Conservation (phyloP, 2,797 vertebrate species). For the Huso huso region DNA sequence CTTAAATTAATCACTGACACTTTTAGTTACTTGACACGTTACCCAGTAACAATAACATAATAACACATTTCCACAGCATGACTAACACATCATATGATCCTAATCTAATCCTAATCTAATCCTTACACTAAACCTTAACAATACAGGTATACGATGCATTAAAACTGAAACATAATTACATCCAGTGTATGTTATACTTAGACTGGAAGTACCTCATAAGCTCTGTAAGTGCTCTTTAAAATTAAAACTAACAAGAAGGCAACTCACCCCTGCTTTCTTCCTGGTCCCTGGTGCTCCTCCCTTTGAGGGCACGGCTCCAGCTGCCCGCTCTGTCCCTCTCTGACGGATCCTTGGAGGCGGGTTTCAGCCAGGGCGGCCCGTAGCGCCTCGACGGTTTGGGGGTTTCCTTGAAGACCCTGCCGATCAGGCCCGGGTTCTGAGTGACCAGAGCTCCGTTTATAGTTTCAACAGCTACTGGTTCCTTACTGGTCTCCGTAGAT, state of each 20-base stretch:
- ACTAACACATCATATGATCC: too few relatives aligned
- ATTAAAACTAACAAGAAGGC: neutral
- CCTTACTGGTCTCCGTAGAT: constrained; percentile 36
- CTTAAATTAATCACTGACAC: too few relatives aligned
- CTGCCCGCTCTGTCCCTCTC: constrained; percentile 47
- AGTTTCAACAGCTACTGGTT: constrained; percentile 33
- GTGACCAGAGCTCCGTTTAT: constrained; percentile 36
- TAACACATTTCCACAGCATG: too few relatives aligned
- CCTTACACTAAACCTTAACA: too few relatives aligned
- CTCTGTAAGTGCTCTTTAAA: too few relatives aligned
- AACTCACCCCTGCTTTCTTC: constrained; percentile 81
- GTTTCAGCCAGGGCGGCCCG: constrained; percentile 70
- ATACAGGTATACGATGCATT: too few relatives aligned
- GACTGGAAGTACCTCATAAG: too few relatives aligned
- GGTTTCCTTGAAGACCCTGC: constrained; percentile 62
- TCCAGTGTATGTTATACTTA: too few relatives aligned
- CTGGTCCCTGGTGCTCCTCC: constrained; percentile 66
- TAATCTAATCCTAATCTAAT: too few relatives aligned
- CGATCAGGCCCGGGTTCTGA: constrained; percentile 56
- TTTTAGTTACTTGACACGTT: too few relatives aligned
- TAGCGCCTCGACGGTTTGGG: constrained; percentile 53
- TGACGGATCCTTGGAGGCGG: constrained; percentile 38
- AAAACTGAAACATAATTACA: too few relatives aligned
- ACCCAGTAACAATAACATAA: too few relatives aligned
- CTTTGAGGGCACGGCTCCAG: constrained; percentile 69